A percentile compares a stretch with the other conserved stretches of the same genome.
phyloP scores from a whole-genome alignment of 2,888 invertebrate genomes.

The Cryptosula pallasiana region DNA sequence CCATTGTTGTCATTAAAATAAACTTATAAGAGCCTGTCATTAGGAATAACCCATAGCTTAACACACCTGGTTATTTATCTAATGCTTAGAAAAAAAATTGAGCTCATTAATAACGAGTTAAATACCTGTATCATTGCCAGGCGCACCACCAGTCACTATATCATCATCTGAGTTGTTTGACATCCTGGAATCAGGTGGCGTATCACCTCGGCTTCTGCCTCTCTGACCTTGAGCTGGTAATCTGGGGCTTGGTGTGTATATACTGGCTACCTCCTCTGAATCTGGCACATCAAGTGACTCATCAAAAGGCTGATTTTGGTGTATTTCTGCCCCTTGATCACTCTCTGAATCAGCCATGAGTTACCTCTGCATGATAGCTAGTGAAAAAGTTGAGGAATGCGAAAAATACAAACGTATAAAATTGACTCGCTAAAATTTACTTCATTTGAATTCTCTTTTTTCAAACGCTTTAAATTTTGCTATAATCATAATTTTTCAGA shows the following conservation, averaged over 20 bases:
- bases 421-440: conserved; percentile 13
- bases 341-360: conserved; percentile 23
- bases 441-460: neutral
- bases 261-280: conserved; percentile 51
- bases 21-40: no score
- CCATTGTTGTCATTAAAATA: no score
- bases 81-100: no score
- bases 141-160: conserved; percentile 29
- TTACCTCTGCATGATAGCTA: neutral
- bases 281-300: conserved; percentile 53
- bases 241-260: conserved; percentile 51
- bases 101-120: no score
- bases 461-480: neutral
- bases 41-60: no score
- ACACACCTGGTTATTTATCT: no score
- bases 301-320: conserved; percentile 52
- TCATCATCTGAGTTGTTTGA: conserved; percentile 36
- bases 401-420: neutral
- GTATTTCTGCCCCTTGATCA: conserved; percentile 24
- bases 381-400: neutral
- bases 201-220: conserved; percentile 37
- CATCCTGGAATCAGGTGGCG: conserved; percentile 39
- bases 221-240: conserved; percentile 29
- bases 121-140: neutral
- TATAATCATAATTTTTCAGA: no score